Base-by-base conservation (phyloP, 2,113 vertebrate genomes). In the Ailuropoda melanoleuca region DNA sequence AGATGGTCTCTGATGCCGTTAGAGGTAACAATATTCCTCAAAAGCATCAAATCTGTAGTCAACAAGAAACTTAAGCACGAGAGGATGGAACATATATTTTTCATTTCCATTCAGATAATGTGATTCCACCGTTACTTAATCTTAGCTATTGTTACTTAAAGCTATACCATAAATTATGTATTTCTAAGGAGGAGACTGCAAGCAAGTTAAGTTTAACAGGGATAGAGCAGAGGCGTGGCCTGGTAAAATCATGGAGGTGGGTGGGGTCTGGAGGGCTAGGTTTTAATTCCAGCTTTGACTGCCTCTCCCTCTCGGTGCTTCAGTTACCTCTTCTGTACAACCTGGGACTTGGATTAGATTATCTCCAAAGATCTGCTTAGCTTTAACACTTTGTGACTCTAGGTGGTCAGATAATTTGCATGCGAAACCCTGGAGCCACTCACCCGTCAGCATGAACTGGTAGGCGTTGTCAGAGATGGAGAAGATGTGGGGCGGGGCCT, bases 401-500 rank as follows among this genome's bases (percentile, higher is more conserved):
- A 43, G n/a, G 10, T 81, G 75, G 43, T 83, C 17, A 92, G 56
- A 84, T 62, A 64, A 39, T 70, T 70, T 26, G 66, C 31, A 18
- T 83, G 39, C 77, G 43, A 93, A 56, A 19, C 26, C 18, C 1
- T 34, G 62, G 29, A 70, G 12, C 50, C 34, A 97, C 98, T 97
- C 95, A 99, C 98, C 98, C 3, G 98, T 99, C 87, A 98, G 83
- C 98, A 99, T 99, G 98, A 95, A 96, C 97, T 99, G 98, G 94
- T 98, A 99, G 88, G 98, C 98, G 0, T 99, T 99, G 88, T 99
- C 98, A 85, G 98, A 99, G 97, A 98, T 99, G 97, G 98, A 98
- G 97, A 99, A 99, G 98, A 99, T 98, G 97, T 99, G 98, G 85
- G 98, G 98, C 0, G 98, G 98, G 39, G 98, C 98, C 96, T 99